phyloP scores from a whole-genome alignment of 92 coral and sea anemone genomes.

The Isaurus tuberculatus region DNA sequence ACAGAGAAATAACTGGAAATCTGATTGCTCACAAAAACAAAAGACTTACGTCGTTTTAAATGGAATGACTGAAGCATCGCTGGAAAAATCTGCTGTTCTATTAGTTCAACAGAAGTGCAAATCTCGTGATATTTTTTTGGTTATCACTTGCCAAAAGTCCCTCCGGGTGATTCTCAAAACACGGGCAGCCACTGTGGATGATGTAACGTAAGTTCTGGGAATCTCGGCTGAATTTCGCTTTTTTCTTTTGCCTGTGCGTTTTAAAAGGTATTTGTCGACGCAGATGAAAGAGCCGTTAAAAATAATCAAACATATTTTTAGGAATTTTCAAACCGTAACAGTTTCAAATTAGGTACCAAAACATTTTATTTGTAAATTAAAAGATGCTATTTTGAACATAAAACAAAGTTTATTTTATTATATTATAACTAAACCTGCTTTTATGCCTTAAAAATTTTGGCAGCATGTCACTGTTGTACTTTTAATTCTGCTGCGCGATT shows the following conservation, averaged over 20 bases:
- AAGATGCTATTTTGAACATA: too few relatives aligned
- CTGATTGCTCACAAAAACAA: not conserved
- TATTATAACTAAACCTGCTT: not conserved
- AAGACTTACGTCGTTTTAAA: not conserved
- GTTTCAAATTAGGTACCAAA: not conserved
- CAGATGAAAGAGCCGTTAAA: not conserved
- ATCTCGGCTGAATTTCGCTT: not conserved
- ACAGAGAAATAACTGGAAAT: not conserved
- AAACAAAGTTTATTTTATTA: not conserved
- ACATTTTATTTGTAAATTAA: too few relatives aligned
- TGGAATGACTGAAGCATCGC: slow-evolving; percentile 33
- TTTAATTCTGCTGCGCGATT: not conserved
- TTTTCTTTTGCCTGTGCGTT: not conserved
- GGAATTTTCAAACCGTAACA: not conserved
- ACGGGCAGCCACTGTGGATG: not conserved
- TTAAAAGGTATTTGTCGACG: too few relatives aligned
- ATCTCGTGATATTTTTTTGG: slow-evolving; percentile 23
- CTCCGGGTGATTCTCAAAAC: slow-evolving; percentile 38
- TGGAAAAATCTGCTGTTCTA: slow-evolving; percentile 18
- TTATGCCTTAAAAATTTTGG: not conserved
- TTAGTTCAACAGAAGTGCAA: slow-evolving; percentile 33
- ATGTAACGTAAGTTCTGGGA: slow-evolving; percentile 22
- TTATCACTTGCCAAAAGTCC: slow-evolving; percentile 20
- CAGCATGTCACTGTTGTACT: not conserved
- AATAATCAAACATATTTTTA: not conserved